Evolutionary conservation across 1,140 invertebrate species (phyloP), one percentile per base, ranked within the genome.

Genomic region (Tachypleus tridentatus): DNA sequence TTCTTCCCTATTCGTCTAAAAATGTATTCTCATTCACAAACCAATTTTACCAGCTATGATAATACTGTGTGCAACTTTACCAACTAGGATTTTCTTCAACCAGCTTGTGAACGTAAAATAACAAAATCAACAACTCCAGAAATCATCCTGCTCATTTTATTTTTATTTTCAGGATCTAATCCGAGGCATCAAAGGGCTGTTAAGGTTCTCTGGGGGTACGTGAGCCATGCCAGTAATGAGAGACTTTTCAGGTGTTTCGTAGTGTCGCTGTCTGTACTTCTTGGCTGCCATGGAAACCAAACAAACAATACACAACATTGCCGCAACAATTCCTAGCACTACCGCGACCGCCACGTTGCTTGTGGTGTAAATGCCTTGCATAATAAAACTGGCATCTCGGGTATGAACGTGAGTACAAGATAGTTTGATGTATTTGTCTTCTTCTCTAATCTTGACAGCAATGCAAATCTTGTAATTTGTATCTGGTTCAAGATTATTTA

Each of bases 381-480:
- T 58, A 64, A 75, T 71, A 59, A 71, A 74, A 51, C 59, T 68
- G 9, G 66, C 66, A 56, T 65, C 71, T 58, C 63, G 67, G 10
- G 71, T 75, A 48, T 61, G 70, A n/a, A 76, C 73, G 58, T 70
- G 71, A 9, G 73, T 72, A 69, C 79, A 80, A 49, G 79, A 74
- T 8, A 80, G 71, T 65, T 73, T 73, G 52, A 78, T 73, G 48
- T 67, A 72, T 49, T 69, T 63, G 51, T 75, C 65, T 61, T 73
- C 69, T 29, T 29, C 29, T 67, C 76, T 75, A 51, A 73, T 71
- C 59, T 77, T 73, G 62, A 77, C 77, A 57, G 77, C 75, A 10
- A 80, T 74, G 68, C 80, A 81, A 61, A 81, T 75, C 65, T 77
- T 74, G 64, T 81, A 81, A 0, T 64, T 71, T 2, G 76, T 79